Evolutionary conservation across 53 echinoderm and acorn worm genomes (phyloP).

Genomic region (Paelopatides confundens): DNA sequence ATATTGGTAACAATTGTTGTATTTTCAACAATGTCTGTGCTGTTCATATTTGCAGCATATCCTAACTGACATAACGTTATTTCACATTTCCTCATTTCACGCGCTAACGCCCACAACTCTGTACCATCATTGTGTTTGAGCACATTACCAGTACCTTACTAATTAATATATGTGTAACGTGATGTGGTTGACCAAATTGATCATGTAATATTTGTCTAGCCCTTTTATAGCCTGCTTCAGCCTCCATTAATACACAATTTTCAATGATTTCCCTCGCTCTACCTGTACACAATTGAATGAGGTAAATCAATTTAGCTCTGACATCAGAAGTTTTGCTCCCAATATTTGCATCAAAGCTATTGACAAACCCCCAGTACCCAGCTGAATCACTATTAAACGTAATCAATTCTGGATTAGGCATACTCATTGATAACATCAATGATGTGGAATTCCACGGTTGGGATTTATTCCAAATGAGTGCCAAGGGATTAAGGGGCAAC

Average conservation of each 20-base stretch:
- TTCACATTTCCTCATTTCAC: conserved; percentile 63
- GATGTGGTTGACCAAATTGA: conserved; percentile 64
- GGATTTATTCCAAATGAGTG: too few species aligned
- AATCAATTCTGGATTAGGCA: background rate
- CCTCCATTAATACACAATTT: conserved; percentile 52
- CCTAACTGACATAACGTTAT: conserved; percentile 53
- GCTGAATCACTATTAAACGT: background rate
- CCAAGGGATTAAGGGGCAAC: too few species aligned
- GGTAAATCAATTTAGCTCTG: conserved; percentile 34
- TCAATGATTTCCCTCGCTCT: conserved; percentile 56
- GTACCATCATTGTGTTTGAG: conserved; percentile 59
- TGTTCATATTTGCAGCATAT: conserved; percentile 52
- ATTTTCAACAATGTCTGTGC: conserved; percentile 57
- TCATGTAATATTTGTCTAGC: conserved; percentile 49
- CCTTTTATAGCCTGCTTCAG: conserved; percentile 5
- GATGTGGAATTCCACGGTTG: too few species aligned
- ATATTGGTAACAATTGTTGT: conserved; percentile 57
- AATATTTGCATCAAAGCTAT: conserved; percentile 19
- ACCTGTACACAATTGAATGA: conserved; percentile 59
- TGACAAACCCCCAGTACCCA: conserved; percentile 3
- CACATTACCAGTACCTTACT: conserved; percentile 27
- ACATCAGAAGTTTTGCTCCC: background rate
- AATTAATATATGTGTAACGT: conserved; percentile 4
- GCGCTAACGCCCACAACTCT: conserved; percentile 46
- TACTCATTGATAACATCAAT: conserved; percentile 1